These are phyloP conservation scores for Orthosia cruda DNA, from an alignment of 2,888 invertebrate genomes.

Conservation along the genomic window DNA sequence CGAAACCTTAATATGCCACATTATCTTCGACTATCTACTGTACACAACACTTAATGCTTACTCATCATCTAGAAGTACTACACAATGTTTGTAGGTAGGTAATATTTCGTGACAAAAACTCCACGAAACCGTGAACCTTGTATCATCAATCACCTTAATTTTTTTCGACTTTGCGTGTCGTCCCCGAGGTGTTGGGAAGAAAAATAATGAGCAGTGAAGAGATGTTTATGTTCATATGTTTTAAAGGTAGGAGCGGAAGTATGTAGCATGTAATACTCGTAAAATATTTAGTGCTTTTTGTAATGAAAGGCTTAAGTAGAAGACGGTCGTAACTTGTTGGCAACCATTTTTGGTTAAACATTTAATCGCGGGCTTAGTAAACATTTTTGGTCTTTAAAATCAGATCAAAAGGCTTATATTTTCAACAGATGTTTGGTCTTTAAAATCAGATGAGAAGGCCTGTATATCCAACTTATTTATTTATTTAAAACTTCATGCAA, in stretches of 20 bases:
- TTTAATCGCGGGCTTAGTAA: background rate
- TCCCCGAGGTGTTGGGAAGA: conserved; percentile 8
- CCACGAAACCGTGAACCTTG: background rate
- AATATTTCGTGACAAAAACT: background rate
- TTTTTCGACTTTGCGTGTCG: conserved; percentile 8
- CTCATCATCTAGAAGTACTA: background rate
- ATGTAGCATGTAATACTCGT: background rate
- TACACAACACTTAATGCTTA: background rate
- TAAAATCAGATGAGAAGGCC: no score
- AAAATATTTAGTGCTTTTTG: conserved; percentile 20
- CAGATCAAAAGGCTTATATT: no score
- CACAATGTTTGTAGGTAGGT: background rate
- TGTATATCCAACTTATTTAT: no score
- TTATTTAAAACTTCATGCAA: no score
- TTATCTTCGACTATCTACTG: background rate
- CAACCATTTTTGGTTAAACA: no score
- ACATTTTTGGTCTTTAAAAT: background rate
- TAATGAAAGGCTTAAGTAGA: background rate
- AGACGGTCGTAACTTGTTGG: background rate
- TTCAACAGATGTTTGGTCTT: no score
- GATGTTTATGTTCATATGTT: conserved; percentile 6
- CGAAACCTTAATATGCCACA: no score
- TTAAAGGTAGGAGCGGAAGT: background rate
- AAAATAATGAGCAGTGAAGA: conserved; percentile 39
- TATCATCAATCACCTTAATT: conserved; percentile 24